A percentile compares a stretch with the other conserved stretches of the same genome.
Conservation (phyloP, 1,140 invertebrate genomes). For the Pararge aegeria region DNA sequence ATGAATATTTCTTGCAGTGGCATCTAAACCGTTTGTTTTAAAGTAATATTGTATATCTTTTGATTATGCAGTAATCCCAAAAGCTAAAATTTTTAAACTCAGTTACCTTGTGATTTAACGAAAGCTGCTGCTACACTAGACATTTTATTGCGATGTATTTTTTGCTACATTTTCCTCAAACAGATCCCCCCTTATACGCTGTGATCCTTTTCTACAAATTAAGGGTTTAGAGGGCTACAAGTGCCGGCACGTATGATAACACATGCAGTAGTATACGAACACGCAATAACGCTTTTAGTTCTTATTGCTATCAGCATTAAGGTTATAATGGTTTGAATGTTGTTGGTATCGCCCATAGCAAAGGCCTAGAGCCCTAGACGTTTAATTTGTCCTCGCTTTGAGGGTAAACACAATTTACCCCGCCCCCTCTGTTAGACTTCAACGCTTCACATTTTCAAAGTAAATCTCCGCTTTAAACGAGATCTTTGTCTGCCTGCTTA, state of each 20-base stretch:
- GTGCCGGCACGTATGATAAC: slow-evolving; percentile 5
- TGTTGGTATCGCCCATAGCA: background rate
- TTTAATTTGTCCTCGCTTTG: slow-evolving; percentile 31
- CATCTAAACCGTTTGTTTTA: too few species aligned
- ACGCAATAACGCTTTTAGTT: background rate
- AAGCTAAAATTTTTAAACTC: too few species aligned
- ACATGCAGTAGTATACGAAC: background rate
- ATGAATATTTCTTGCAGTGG: too few species aligned
- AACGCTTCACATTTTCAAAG: slow-evolving; percentile 12
- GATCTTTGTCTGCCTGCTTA: slow-evolving; percentile 6
- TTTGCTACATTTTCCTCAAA: slow-evolving; percentile 1
- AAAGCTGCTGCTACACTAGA: background rate
- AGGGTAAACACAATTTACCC: slow-evolving; percentile 28
- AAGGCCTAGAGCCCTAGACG: slow-evolving; percentile 23
- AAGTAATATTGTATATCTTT: too few species aligned
- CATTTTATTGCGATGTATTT: background rate
- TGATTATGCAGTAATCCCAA: too few species aligned
- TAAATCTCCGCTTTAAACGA: slow-evolving; percentile 11
- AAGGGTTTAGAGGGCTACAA: slow-evolving; percentile 12
- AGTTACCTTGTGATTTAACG: background rate
- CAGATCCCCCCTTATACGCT: slow-evolving; percentile 8
- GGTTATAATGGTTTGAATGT: background rate
- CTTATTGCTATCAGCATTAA: slow-evolving; percentile 1
- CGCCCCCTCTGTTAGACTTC: background rate
- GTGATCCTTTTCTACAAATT: slow-evolving; percentile 18